A percentile compares a stretch with the other conserved stretches of the same genome.
phyloP scores from a whole-genome alignment of 2,797 vertebrate species.

The Mycteria americana region DNA sequence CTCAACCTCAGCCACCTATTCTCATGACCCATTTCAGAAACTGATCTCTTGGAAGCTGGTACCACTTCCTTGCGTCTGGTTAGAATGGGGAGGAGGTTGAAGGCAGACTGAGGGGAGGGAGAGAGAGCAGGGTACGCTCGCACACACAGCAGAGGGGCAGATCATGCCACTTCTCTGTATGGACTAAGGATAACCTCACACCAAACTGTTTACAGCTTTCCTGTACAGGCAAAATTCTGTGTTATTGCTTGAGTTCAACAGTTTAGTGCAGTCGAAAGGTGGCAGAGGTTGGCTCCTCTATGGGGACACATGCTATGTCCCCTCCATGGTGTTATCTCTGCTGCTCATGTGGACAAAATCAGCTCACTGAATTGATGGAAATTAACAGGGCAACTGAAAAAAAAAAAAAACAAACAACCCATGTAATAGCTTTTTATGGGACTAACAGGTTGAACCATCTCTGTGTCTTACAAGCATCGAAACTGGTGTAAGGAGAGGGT shows the following conservation, averaged over 20 bases:
- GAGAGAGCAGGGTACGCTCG: accelerated
- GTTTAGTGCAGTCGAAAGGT: background rate
- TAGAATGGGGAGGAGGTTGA: background rate
- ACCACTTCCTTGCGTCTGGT: accelerated
- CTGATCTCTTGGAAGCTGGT: background rate
- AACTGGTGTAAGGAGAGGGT: background rate
- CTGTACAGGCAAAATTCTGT: background rate
- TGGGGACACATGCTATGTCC: background rate
- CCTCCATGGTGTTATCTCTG: background rate
- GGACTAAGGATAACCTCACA: background rate
- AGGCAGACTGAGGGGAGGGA: background rate
- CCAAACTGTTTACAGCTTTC: background rate
- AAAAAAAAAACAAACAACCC: too few species aligned
- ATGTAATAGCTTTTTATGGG: background rate
- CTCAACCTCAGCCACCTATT: background rate
- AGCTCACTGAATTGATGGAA: background rate
- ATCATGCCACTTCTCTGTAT: background rate
- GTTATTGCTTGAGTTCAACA: background rate
- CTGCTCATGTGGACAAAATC: background rate
- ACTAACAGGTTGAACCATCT: background rate
- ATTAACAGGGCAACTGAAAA: background rate
- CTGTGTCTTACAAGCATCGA: background rate
- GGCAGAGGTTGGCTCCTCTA: background rate
- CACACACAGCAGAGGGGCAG: background rate
- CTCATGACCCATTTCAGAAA: background rate